Conservation (phyloP, 2,888 invertebrate species). For the Pantelozetes paolii region DNA sequence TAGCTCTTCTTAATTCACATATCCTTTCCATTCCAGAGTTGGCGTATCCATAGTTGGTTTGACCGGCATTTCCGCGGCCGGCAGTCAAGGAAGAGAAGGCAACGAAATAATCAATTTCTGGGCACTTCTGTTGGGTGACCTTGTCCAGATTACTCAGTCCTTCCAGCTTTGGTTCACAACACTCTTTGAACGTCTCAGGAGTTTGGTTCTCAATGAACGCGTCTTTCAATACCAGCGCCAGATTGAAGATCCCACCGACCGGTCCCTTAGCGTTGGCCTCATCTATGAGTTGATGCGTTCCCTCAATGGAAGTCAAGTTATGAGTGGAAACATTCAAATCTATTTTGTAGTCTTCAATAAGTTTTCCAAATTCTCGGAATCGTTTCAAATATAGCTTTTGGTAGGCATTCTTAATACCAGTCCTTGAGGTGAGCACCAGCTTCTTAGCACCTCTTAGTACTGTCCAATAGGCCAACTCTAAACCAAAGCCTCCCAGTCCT, state of each 20-base stretch:
- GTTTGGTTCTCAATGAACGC: slow-evolving; percentile 80
- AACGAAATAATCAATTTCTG: slow-evolving; percentile 81
- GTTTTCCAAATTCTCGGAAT: slow-evolving; percentile 60
- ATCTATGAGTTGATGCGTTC: slow-evolving; percentile 65
- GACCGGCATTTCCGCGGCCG: slow-evolving; percentile 92
- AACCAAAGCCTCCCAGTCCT: slow-evolving; percentile 92
- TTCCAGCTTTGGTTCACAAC: slow-evolving; percentile 74
- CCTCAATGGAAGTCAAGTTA: slow-evolving; percentile 66
- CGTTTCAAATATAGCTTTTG: slow-evolving; percentile 76
- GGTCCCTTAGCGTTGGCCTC: slow-evolving; percentile 65
- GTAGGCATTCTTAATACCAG: slow-evolving; percentile 85
- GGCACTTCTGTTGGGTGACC: slow-evolving; percentile 70
- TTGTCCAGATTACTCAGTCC: slow-evolving; percentile 77
- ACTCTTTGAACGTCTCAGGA: slow-evolving; percentile 70
- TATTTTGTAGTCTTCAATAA: slow-evolving; percentile 54
- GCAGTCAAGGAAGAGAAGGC: slow-evolving; percentile 94
- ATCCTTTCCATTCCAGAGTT: slow-evolving; percentile 97
- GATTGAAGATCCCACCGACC: slow-evolving; percentile 84
- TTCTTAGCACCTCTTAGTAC: slow-evolving; percentile 78
- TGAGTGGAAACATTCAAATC: slow-evolving; percentile 64
- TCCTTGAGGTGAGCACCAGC: slow-evolving; percentile 79
- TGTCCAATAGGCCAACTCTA: slow-evolving; percentile 87
- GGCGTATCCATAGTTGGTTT: slow-evolving; percentile 91
- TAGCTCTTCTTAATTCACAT: slow-evolving; percentile 72
- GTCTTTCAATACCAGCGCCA: slow-evolving; percentile 76